Evolutionary conservation across 1,140 invertebrate genomes (phyloP).

Genomic region (Drosophila serrata): DNA sequence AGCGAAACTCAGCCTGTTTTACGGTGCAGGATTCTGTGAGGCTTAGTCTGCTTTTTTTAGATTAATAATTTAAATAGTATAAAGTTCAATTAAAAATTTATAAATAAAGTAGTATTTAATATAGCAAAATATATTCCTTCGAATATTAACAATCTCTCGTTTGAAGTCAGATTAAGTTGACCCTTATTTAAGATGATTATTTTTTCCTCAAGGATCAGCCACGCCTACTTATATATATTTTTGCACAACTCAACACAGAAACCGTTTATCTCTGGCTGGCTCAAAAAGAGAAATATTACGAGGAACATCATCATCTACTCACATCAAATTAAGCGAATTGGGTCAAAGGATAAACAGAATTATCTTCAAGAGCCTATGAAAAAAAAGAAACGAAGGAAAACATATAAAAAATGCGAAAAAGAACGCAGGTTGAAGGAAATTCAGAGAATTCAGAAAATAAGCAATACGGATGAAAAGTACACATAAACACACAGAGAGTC

Average conservation of each 20-base stretch:
- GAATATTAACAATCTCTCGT: neutral
- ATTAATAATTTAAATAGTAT: neutral
- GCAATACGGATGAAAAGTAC: conserved; percentile 40
- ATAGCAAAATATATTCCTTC: neutral
- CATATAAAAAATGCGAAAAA: neutral
- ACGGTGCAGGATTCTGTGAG: too few relatives aligned
- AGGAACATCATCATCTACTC: conserved; percentile 39
- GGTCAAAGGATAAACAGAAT: conserved; percentile 81
- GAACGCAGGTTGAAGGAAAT: conserved; percentile 20
- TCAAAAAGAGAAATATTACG: neutral
- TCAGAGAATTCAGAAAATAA: conserved; percentile 37
- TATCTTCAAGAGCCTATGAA: conserved; percentile 78
- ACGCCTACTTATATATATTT: conserved; percentile 22
- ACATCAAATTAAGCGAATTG: conserved; percentile 78
- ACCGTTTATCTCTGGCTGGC: conserved; percentile 19
- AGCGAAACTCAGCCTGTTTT: neutral
- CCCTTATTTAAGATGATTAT: conserved; percentile 5
- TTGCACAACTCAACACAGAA: conserved; percentile 10
- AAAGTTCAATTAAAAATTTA: neutral
- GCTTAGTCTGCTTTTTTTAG: neutral
- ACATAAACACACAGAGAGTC: conserved; percentile 20
- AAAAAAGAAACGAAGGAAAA: conserved; percentile 26
- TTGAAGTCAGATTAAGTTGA: conserved; percentile 5
- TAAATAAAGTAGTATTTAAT: neutral
- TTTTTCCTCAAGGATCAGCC: neutral